Conservation (phyloP, 2,113 vertebrate species). For the Corvus cornix region DNA sequence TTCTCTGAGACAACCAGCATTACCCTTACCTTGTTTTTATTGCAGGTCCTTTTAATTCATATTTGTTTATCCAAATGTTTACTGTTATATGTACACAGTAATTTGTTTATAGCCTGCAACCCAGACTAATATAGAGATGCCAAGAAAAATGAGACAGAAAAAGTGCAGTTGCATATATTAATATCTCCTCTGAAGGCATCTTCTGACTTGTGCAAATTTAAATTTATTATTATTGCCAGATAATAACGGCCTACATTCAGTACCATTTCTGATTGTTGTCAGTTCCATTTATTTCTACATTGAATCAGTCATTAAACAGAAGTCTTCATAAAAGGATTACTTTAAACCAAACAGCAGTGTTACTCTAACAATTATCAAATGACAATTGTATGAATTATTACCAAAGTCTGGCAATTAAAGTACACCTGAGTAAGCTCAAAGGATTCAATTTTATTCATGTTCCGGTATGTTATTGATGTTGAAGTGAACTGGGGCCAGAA, state of each 20-base stretch:
- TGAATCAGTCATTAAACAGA: background rate
- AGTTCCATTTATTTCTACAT: background rate
- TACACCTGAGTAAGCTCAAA: background rate
- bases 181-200: background rate
- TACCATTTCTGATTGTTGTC: background rate
- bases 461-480: background rate
- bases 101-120: background rate
- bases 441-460: background rate
- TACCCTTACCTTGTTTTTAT: background rate
- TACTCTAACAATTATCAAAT: background rate
- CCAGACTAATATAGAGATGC: background rate
- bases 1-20: background rate
- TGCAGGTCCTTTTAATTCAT: background rate
- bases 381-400: background rate
- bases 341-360: background rate
- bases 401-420: background rate
- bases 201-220: background rate
- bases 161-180: background rate
- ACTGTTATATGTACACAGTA: background rate
- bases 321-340: background rate
- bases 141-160: background rate
- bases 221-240: background rate
- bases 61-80: background rate
- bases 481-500: background rate
- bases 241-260: background rate